phyloP scores from a whole-genome alignment of 2,797 vertebrate genomes.

The Melanotaenia boesemani region DNA sequence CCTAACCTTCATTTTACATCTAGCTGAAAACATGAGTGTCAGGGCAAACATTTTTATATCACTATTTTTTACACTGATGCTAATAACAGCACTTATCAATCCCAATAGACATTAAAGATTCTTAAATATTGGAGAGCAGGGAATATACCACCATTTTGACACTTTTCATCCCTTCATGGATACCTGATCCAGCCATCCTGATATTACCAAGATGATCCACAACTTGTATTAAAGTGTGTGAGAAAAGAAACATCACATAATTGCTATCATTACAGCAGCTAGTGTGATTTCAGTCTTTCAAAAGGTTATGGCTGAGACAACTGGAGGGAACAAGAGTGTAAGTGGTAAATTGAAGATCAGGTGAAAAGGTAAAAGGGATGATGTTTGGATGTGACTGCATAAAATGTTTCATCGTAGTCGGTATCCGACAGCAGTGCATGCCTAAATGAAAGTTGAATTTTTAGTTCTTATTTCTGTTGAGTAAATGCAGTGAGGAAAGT shows the following conservation, averaged over 20 bases:
- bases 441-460: too few relatives aligned
- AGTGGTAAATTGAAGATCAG: constrained; percentile 44
- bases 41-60: constrained; percentile 35
- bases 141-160: constrained; percentile 52
- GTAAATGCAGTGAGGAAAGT: too few relatives aligned
- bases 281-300: constrained; percentile 59
- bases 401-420: not conserved
- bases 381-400: not conserved
- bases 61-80: constrained; percentile 44
- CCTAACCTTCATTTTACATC: constrained; percentile 6
- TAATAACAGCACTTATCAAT: constrained; percentile 62
- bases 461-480: too few relatives aligned
- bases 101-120: constrained; percentile 49
- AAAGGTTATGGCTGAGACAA: constrained; percentile 33
- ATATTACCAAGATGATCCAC: constrained; percentile 20
- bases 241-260: constrained; percentile 55
- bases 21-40: too few relatives aligned
- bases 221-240: constrained; percentile 42
- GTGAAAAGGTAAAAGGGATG: constrained; percentile 26
- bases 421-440: too few relatives aligned
- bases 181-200: constrained; percentile 26
- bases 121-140: constrained; percentile 48
- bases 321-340: not conserved
- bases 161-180: constrained; percentile 36
- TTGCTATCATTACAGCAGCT: constrained; percentile 44